Evolutionary conservation across 2,113 vertebrate genomes (phyloP).

Genomic region (Parus major): DNA sequence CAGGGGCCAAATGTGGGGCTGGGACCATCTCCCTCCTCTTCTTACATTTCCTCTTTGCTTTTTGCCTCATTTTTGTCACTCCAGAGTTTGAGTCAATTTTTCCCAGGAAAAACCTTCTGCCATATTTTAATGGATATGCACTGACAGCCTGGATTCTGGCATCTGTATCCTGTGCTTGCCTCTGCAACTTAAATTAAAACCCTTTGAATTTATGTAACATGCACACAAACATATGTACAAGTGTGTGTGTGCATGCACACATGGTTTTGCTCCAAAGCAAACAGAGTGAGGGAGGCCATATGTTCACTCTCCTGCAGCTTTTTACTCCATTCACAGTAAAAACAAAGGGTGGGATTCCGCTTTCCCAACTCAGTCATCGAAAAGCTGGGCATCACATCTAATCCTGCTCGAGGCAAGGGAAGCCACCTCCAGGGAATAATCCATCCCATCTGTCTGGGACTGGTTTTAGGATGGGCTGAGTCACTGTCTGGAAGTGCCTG

Average conservation of each 20-base stretch:
- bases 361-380: not conserved
- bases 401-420: not conserved
- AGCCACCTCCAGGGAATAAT: not conserved
- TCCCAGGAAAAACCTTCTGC: not conserved
- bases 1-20: not conserved
- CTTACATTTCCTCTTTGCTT: not conserved
- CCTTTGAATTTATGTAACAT: not conserved
- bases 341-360: constrained; percentile 5
- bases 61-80: not conserved
- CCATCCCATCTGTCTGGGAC: constrained; percentile 12
- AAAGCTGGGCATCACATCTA: not conserved
- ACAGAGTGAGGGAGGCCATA: not conserved
- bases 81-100: not conserved
- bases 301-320: not conserved
- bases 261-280: constrained; percentile 27
- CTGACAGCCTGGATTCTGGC: not conserved
- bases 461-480: constrained; percentile 4
- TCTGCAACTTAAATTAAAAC: not conserved
- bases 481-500: not conserved
- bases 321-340: not conserved
- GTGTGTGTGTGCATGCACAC: not conserved
- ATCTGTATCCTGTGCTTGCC: not conserved
- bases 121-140: not conserved
- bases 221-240: not conserved
- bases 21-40: not conserved